These are phyloP conservation scores for Tachuris rubrigastra DNA, from an alignment of 2,113 vertebrate species.

Conservation along the genomic window DNA sequence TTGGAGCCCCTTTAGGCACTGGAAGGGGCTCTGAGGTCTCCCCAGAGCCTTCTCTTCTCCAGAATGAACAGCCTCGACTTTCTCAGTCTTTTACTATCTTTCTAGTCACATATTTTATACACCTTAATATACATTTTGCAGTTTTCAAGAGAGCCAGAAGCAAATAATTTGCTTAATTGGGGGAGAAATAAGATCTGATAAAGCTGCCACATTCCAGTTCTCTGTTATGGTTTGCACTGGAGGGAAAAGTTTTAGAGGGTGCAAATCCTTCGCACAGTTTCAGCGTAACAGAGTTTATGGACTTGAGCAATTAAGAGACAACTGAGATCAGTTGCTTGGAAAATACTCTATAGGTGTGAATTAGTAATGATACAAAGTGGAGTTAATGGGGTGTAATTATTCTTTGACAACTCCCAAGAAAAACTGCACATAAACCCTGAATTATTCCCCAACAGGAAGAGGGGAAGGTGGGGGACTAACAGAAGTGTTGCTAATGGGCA, in stretches of 20 bases:
- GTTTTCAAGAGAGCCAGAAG: neutral
- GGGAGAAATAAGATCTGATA: neutral
- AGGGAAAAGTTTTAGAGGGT: conserved; percentile 38
- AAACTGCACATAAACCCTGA: neutral
- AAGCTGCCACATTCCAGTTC: neutral
- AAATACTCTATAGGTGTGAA: conserved; percentile 24
- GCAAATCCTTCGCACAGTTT: conserved; percentile 18
- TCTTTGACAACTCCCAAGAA: neutral
- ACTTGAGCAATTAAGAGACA: conserved; percentile 25
- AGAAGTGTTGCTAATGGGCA: neutral
- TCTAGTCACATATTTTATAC: neutral
- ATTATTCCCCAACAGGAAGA: neutral
- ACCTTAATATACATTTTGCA: neutral
- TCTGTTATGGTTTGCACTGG: neutral
- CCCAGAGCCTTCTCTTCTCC: neutral
- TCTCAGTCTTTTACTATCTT: neutral
- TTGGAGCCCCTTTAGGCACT: neutral
- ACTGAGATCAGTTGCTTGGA: neutral
- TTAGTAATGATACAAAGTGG: neutral
- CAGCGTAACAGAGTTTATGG: neutral
- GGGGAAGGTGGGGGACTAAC: neutral
- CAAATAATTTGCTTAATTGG: neutral
- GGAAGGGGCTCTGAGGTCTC: neutral
- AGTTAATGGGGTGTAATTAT: neutral
- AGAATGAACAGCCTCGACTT: neutral